These are phyloP conservation scores for Antidorcas marsupialis DNA, from an alignment of 2,113 vertebrate genomes.

Conservation along the genomic window DNA sequence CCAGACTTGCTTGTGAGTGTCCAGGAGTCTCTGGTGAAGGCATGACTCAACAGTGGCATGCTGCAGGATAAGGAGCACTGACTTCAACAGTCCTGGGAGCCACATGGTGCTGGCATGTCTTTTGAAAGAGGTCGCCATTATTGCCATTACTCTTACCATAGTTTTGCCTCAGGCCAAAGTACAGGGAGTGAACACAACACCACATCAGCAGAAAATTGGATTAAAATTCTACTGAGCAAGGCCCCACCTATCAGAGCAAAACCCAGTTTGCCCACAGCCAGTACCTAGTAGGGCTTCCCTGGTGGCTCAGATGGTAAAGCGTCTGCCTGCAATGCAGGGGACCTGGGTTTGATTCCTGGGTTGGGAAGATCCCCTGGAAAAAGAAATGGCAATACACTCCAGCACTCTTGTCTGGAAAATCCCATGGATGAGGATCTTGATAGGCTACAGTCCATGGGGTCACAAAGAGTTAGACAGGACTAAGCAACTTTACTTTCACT, in stretches of 20 bases:
- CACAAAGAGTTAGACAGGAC: too few relatives aligned
- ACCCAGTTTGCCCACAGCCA: not conserved
- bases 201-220: not conserved
- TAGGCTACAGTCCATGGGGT: too few relatives aligned
- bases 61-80: not conserved
- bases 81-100: not conserved
- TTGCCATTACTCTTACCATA: not conserved
- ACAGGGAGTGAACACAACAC: not conserved
- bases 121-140: not conserved
- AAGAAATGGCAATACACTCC: too few relatives aligned
- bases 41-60: not conserved
- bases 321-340: too few relatives aligned
- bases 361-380: too few relatives aligned
- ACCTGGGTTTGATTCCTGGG: too few relatives aligned
- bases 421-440: too few relatives aligned
- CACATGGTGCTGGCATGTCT: not conserved
- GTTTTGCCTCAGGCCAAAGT: not conserved
- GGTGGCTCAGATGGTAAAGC: too few relatives aligned
- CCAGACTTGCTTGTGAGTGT: not conserved
- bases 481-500: too few relatives aligned
- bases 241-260: not conserved
- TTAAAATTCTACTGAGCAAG: not conserved
- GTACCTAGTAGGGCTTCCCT: not conserved
- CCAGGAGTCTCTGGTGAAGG: not conserved
- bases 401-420: too few relatives aligned